Evolutionary conservation across 1,140 invertebrate species (phyloP).

Genomic region (Pseudomyrmex pallidus): DNA sequence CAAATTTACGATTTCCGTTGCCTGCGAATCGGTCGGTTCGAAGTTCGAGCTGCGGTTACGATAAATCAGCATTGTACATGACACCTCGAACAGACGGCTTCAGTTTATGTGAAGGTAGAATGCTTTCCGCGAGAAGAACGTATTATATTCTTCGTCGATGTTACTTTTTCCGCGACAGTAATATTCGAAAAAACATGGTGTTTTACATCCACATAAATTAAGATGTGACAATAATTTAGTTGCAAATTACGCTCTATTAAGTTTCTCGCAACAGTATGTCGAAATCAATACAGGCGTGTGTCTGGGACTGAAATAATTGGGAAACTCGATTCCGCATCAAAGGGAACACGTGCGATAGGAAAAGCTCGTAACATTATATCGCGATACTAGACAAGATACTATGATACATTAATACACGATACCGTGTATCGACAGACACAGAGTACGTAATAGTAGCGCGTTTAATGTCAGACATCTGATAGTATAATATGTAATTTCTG

Average conservation of each 20-base stretch:
- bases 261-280: neutral
- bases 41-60: conserved; percentile 36
- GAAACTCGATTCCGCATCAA: neutral
- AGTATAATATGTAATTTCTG: neutral
- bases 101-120: conserved; percentile 10
- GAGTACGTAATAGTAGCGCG: neutral
- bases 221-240: too few species aligned
- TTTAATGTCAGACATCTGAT: too few species aligned
- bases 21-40: conserved; percentile 55
- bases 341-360: neutral
- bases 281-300: neutral
- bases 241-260: neutral
- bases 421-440: neutral
- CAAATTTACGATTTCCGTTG: conserved; percentile 69
- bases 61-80: conserved; percentile 49
- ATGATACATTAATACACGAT: neutral
- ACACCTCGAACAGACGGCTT: conserved; percentile 35
- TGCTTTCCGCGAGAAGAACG: neutral
- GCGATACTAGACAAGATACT: neutral
- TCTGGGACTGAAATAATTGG: neutral
- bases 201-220: too few species aligned
- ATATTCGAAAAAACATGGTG: neutral
- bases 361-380: neutral
- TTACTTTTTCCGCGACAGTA: neutral
- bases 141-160: neutral